Conservation (phyloP, 2,797 vertebrate genomes). For the Nannoperca obscura region DNA sequence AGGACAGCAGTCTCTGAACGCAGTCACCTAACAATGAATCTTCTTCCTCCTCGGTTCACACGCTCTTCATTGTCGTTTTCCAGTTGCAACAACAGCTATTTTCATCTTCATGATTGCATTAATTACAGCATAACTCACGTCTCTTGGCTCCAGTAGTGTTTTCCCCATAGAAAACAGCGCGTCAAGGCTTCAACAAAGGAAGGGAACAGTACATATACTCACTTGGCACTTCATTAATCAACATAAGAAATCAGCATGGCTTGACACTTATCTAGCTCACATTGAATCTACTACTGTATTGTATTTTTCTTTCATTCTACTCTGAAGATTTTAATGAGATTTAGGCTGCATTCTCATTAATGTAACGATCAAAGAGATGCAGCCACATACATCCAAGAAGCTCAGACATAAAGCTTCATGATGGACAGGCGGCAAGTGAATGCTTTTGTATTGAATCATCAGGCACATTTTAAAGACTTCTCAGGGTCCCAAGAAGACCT, state of each 20-base stretch:
- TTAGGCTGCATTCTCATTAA: conserved; percentile 54
- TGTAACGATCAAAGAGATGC: conserved; percentile 50
- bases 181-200: conserved; percentile 78
- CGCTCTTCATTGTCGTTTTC: conserved; percentile 64
- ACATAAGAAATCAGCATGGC: conserved; percentile 73
- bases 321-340: conserved; percentile 61
- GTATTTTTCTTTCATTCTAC: conserved; percentile 53
- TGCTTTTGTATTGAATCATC: conserved; percentile 70
- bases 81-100: conserved; percentile 81
- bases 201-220: conserved; percentile 77
- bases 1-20: conserved; percentile 49
- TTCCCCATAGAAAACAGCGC: conserved; percentile 79
- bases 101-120: conserved; percentile 86
- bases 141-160: conserved; percentile 74
- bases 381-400: conserved; percentile 49
- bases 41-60: conserved; percentile 51
- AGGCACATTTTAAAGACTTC: conserved; percentile 62
- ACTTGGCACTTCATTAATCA: conserved; percentile 86
- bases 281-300: conserved; percentile 40
- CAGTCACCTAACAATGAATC: conserved; percentile 66
- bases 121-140: conserved; percentile 82
- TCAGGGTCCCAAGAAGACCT: conserved; percentile 58
- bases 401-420: conserved; percentile 43
- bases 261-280: conserved; percentile 61
- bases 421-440: conserved; percentile 62